Percentiles rank a stretch among this genome's conserved stretches.
These are phyloP conservation scores for Halesus radiatus DNA, from an alignment of 1,140 invertebrate species.

Conservation along the genomic window DNA sequence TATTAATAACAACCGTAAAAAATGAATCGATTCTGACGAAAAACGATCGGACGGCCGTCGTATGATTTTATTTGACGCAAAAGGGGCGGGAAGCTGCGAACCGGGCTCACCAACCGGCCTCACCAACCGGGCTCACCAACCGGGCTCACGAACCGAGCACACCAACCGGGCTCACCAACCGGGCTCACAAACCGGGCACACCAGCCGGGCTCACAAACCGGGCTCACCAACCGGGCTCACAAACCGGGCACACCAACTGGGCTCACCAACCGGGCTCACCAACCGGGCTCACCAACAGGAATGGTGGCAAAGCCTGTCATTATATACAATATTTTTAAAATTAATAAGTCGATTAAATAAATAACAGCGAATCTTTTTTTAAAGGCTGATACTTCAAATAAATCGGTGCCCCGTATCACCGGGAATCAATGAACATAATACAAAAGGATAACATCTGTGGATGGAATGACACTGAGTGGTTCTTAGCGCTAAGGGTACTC, in stretches of 20 bases:
- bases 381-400: not conserved
- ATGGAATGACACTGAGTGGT: conserved; percentile 32
- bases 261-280: not conserved
- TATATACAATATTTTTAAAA: conserved; percentile 8
- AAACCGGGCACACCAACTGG: not conserved
- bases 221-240: not conserved
- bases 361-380: too few species aligned
- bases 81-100: not conserved
- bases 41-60: conserved; percentile 11
- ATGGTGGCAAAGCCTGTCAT: not conserved
- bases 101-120: not conserved
- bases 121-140: not conserved
- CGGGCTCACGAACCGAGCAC: too few species aligned
- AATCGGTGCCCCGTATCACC: not conserved
- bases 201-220: not conserved
- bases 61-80: conserved; percentile 14
- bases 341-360: too few species aligned
- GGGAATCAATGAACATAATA: conserved; percentile 4
- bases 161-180: not conserved
- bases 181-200: too few species aligned
- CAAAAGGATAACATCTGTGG: conserved; percentile 1
- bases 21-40: conserved; percentile 3
- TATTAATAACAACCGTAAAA: conserved; percentile 4
- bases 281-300: not conserved
- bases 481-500: conserved; percentile 28